A percentile compares a stretch with the other conserved stretches of the same genome.
phyloP scores from a whole-genome alignment of 2,113 vertebrate genomes.

The Panthera tigris region DNA sequence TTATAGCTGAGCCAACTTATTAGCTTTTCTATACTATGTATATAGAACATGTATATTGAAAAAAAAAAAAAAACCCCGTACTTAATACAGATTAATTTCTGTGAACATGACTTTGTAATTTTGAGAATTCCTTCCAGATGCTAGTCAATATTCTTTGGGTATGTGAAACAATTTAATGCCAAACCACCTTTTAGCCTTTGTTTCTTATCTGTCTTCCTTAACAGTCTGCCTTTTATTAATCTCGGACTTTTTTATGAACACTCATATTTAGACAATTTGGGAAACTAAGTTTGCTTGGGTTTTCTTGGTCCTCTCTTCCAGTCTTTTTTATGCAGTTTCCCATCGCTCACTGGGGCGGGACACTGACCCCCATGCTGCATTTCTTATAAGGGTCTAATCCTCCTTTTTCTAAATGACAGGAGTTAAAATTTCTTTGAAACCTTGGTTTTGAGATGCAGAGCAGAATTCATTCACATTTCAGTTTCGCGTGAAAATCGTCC shows the following conservation, averaged over 20 bases:
- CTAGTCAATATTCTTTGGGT: constrained; percentile 70
- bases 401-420: not conserved
- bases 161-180: constrained; percentile 71
- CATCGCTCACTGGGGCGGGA: not conserved
- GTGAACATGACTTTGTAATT: constrained; percentile 71
- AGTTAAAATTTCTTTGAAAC: not conserved
- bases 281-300: constrained; percentile 17
- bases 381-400: not conserved
- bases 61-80: not conserved
- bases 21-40: constrained; percentile 72
- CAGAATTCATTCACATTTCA: not conserved
- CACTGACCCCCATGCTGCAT: not conserved
- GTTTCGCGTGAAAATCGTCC: constrained; percentile 42
- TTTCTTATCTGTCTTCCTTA: constrained; percentile 55
- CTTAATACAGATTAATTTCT: constrained; percentile 54
- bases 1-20: constrained; percentile 14
- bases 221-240: constrained; percentile 53
- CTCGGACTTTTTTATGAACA: constrained; percentile 53
- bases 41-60: constrained; percentile 62
- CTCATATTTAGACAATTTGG: not conserved
- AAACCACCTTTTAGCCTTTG: constrained; percentile 67
- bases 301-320: not conserved
- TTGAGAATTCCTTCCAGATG: constrained; percentile 61
- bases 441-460: not conserved
- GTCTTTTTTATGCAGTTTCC: not conserved